A percentile compares a stretch with the other conserved stretches of the same genome.
Conservation (phyloP, 2,888 invertebrate species). For the Troides oblongomaculatus region DNA sequence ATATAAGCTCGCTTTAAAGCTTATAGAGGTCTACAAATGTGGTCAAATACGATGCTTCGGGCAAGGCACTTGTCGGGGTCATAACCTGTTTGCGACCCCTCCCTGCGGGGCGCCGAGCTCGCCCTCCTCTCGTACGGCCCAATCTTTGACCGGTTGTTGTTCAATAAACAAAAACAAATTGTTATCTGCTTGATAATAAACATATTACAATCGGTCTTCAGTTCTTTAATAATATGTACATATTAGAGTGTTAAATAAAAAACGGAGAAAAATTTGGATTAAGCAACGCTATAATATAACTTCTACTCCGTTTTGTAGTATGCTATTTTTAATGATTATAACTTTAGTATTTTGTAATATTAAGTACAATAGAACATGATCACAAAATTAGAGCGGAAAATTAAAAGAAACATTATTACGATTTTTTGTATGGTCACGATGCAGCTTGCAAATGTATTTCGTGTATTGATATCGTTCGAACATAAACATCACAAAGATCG, state of each 20-base stretch:
- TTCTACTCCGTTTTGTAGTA: too few relatives aligned
- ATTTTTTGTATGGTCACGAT: neutral
- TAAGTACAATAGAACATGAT: neutral
- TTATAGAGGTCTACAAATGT: conserved; percentile 52
- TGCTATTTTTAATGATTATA: too few relatives aligned
- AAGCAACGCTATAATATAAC: too few relatives aligned
- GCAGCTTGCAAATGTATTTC: neutral
- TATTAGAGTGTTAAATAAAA: neutral
- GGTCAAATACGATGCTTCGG: conserved; percentile 67
- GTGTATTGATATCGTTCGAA: conserved; percentile 15
- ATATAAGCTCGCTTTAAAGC: conserved; percentile 43
- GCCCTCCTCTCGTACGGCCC: conserved; percentile 67
- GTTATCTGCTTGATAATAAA: conserved; percentile 31
- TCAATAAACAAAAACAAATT: conserved; percentile 33
- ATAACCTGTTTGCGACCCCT: conserved; percentile 80
- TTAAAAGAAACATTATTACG: neutral
- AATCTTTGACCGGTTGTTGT: conserved; percentile 39
- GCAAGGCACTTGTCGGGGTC: conserved; percentile 79
- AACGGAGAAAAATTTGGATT: neutral
- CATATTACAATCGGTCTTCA: conserved; percentile 25
- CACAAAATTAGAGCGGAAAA: neutral
- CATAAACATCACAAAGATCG: conserved; percentile 11
- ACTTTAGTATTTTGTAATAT: too few relatives aligned
- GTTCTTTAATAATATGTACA: neutral
- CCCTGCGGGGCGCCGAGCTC: conserved; percentile 66